phyloP scores from a whole-genome alignment of 2,797 vertebrate species.

The Siniperca obscura region DNA sequence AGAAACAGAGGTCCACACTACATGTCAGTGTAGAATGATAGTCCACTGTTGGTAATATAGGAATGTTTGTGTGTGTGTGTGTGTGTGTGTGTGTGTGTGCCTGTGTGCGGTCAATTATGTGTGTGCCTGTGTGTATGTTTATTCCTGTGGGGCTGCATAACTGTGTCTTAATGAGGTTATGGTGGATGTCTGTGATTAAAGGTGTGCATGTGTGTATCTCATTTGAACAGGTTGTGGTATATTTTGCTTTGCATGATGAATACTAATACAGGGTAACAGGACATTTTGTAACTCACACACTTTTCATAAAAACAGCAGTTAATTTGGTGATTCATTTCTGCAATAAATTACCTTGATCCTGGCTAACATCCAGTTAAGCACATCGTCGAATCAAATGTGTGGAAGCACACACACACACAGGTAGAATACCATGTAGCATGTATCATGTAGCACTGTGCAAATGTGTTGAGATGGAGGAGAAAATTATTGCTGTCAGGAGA shows the following conservation, averaged over 20 bases:
- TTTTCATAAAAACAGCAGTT: slow-evolving; percentile 11
- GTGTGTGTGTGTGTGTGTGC: not conserved
- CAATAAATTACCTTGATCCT: not conserved
- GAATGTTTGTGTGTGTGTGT: slow-evolving; percentile 1
- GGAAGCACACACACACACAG: too few species aligned
- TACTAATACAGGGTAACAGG: not conserved
- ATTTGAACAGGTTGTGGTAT: slow-evolving; percentile 6
- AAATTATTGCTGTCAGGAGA: too few species aligned
- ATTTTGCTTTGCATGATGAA: slow-evolving; percentile 15
- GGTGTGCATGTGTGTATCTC: slow-evolving; percentile 12
- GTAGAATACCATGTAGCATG: too few species aligned
- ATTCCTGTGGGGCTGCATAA: slow-evolving; percentile 15
- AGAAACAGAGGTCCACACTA: too few species aligned
- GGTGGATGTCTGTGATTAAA: slow-evolving; percentile 15
- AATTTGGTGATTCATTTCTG: slow-evolving; percentile 1
- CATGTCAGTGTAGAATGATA: too few species aligned
- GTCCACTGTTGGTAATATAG: too few species aligned
- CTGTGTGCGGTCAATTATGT: slow-evolving; percentile 29
- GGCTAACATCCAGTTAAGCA: not conserved
- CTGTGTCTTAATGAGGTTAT: slow-evolving; percentile 20
- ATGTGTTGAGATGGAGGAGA: too few species aligned
- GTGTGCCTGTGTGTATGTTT: slow-evolving; percentile 24
- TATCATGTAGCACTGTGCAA: too few species aligned
- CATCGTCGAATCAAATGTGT: too few species aligned
- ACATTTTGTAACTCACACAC: slow-evolving; percentile 16